phyloP scores from a whole-genome alignment of 2,113 vertebrate species.

The Canis aureus region DNA sequence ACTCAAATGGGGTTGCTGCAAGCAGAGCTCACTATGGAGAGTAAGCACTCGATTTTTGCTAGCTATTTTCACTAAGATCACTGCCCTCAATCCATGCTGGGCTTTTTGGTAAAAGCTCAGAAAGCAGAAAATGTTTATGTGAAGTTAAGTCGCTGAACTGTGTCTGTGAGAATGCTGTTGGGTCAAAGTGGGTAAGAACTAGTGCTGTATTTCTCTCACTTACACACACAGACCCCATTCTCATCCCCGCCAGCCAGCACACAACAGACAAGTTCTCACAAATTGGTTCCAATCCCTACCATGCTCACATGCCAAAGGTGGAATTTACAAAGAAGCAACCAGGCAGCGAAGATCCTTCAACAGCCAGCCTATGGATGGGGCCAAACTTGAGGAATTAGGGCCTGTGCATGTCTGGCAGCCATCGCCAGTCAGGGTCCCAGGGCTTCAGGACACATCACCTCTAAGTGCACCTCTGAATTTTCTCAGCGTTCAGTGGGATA shows the following conservation, averaged over 20 bases:
- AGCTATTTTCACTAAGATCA: neutral
- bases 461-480: neutral
- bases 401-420: neutral
- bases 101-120: neutral
- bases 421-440: neutral
- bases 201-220: neutral
- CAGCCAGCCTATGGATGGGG: neutral
- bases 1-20: neutral
- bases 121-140: neutral
- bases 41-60: neutral
- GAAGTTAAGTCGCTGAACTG: neutral
- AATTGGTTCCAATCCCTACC: neutral
- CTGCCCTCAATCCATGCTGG: rapidly evolving
- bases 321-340: neutral
- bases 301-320: neutral
- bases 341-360: neutral
- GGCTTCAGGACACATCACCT: neutral
- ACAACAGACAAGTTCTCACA: neutral
- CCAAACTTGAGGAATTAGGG: rapidly evolving
- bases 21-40: neutral
- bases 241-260: neutral
- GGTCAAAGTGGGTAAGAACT: neutral
- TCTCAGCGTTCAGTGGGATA: neutral
- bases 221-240: neutral
- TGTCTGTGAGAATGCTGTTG: neutral